phyloP scores from a whole-genome alignment of 2,797 vertebrate genomes.

The Peromyscus attwateri region DNA sequence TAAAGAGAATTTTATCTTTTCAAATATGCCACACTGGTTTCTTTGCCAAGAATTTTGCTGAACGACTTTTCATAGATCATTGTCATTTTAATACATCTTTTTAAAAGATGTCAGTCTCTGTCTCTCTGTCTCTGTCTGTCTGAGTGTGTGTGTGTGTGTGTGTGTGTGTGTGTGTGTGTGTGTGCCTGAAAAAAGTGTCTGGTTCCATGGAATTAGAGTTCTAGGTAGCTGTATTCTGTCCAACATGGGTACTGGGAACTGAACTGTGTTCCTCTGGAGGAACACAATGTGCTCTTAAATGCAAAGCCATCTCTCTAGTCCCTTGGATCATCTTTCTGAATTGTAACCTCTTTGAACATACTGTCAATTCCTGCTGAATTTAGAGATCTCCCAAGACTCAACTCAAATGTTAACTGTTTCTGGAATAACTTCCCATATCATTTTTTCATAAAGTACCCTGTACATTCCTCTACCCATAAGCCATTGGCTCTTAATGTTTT shows the following conservation, averaged over 20 bases:
- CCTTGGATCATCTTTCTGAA: not conserved
- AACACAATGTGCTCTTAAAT: not conserved
- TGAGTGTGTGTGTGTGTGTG: not conserved
- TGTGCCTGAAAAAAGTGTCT: not conserved
- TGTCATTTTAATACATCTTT: not conserved
- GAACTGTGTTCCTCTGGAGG: not conserved
- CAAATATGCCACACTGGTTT: not conserved
- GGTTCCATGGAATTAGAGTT: not conserved
- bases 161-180: not conserved
- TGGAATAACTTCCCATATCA: not conserved
- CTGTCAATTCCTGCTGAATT: not conserved
- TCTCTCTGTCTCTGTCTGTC: too few species aligned
- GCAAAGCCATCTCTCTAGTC: not conserved
- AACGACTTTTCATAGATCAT: not conserved
- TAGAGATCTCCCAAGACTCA: not conserved
- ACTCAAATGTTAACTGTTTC: not conserved
- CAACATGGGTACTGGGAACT: not conserved
- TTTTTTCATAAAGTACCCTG: not conserved
- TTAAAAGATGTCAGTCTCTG: not conserved
- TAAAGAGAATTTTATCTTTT: not conserved
- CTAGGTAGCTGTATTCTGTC: not conserved
- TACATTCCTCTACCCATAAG: not conserved
- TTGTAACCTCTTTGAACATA: not conserved
- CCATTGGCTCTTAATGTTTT: not conserved
- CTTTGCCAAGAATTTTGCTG: slow-evolving; percentile 31